Base-by-base conservation (phyloP, 2,113 vertebrate genomes). In the Nothoprocta perdicaria region DNA sequence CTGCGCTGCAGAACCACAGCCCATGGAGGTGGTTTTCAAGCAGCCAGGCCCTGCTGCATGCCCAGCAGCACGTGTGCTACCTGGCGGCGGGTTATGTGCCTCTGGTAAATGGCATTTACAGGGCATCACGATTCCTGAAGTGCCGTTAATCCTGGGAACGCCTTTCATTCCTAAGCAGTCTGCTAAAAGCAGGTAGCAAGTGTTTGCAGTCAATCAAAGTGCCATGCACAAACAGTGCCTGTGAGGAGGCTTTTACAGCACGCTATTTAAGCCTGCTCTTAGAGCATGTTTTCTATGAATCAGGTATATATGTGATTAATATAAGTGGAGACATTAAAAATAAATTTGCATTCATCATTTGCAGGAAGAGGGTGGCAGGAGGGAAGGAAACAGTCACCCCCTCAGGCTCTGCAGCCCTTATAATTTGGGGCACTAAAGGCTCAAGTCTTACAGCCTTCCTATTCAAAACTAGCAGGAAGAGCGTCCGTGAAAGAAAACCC, bases 361-460 rank as follows among this genome's bases (percentile, higher is more conserved):
- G 15, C 48, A 40, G 48, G 50, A 53, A 52, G 15, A 16, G 2
- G 22, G 27, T 12, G 53, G 41, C 10, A 4, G 66, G 74, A 86
- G 55, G 18, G 61, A 55, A 55, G 27, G 29, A 35, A 57, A 31
- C 53, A 45, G 7, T 17, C 35, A 5, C 27, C 14, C 14, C 61
- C 35, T 33, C 4, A 1, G 31, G 23, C 21, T 27, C 48, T 1
- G 1, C 21, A 8, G 14, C 67, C 41, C 19, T 5, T 12, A 16
- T 9, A 26, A 41, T 15, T 72, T 62, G 3, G 16, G 50, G 50
- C 26, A 21, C 15, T 24, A 9, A 43, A 57, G 43, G 12, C 16
- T 10, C 5, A 6, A 19, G 24, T 19, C 4, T 67, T 10, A 24
- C 0, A 3, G 22, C 0, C 26, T 10, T 41, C 0, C 67, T 29